phyloP scores from a whole-genome alignment of 2,888 invertebrate genomes.

The Drosophila kambysellisi region DNA sequence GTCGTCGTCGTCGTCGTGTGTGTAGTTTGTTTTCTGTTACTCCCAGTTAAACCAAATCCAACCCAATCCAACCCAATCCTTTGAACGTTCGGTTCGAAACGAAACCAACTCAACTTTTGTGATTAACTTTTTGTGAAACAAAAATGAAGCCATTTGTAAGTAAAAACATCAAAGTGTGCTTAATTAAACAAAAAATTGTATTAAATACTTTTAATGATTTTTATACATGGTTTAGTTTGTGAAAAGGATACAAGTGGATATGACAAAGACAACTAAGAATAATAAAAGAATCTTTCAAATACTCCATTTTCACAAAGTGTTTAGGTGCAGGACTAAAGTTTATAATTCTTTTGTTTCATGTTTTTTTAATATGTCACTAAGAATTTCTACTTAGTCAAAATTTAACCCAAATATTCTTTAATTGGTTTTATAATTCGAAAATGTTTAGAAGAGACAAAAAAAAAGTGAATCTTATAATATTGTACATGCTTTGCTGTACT shows the following conservation, averaged over 20 bases:
- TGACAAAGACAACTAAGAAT: neutral
- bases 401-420: neutral
- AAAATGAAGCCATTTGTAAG: conserved; percentile 85
- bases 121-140: conserved; percentile 55
- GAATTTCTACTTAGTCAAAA: neutral
- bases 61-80: conserved; percentile 13
- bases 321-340: neutral
- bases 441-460: neutral
- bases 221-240: neutral
- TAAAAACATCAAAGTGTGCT: conserved; percentile 46
- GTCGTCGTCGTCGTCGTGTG: conserved; percentile 66
- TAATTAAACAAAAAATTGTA: neutral
- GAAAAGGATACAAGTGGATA: conserved; percentile 9
- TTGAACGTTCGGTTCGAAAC: conserved; percentile 32
- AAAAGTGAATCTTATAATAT: neutral
- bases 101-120: conserved; percentile 67
- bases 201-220: neutral
- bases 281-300: neutral
- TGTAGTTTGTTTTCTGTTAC: conserved; percentile 62
- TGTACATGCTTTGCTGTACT: neutral
- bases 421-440: neutral
- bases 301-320: neutral
- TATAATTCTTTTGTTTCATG: neutral
- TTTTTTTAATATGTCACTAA: neutral
- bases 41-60: conserved; percentile 31